Evolutionary conservation across 2,113 vertebrate species (phyloP), one percentile per base, ranked within the genome.

Genomic region (Vidua macroura): DNA sequence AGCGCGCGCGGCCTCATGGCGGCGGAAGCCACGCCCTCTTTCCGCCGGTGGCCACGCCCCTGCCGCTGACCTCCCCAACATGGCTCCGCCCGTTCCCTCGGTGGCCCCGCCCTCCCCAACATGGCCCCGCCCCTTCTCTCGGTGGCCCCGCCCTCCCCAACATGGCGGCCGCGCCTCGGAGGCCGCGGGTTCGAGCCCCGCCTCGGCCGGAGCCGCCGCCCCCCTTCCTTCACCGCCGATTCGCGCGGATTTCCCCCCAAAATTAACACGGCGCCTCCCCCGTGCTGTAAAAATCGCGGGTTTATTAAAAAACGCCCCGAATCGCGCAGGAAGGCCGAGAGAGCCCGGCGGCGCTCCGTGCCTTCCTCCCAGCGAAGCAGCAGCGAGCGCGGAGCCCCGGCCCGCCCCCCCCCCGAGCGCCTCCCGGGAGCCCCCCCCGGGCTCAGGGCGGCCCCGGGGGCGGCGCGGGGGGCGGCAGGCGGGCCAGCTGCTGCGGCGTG

Each of bases 241-340:
- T 35, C 35, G 35, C 35, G 35, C 8, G 7, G 4, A 62, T 7
- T 46, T 46, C 19, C 4, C 7, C 15, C 15, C 2, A 44, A 13
- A 46, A 67, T 27, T 5, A 31, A 6, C 28, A 39, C n/a, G 22
- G 28, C 6, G 6, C 27, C 27, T 17, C 24, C 35, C 24, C 56
- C 48, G 21, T 72, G 67, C 56, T 82, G 66, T 70, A 82, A 82
- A 82, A 82, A 82, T 23, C 30, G 64, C 55, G 55, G 12, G 30
- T 82, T 82, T 82, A 82, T 82, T 82, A 82, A 41, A 82, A 82
- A 70, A 82, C 44, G 79, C 66, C 55, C 46, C 30, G 12, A 43
- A 19, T 30, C 4, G 66, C 24, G 30, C 66, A 19, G 44, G 31
- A 60, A 51, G 5, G 9, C 9, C 4, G 1, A 5, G 22, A 10